Evolutionary conservation across 2,113 vertebrate species (phyloP), one percentile per base, ranked within the genome.

Genomic region (Cromileptes altivelis): DNA sequence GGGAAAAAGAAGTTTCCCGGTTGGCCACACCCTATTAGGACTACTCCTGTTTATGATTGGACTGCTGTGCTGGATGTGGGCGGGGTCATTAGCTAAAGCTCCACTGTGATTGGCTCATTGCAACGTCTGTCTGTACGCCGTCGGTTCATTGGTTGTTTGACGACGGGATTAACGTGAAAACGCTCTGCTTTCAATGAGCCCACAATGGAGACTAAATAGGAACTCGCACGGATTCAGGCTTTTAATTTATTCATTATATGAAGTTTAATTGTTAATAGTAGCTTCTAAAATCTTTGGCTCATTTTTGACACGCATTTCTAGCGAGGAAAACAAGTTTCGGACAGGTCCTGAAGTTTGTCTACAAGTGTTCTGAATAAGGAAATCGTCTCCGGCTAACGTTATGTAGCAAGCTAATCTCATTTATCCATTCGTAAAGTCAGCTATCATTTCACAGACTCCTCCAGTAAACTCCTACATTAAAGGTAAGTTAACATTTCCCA

Each of bases 341-440:
- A 19, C 67, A 13, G 5, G 56, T 3, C 11, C 9, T 55, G 11
- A 77, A 82, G 74, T 68, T 62, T 70, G 56, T 72, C 58, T 53
- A 23, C 52, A 73, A 88, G 65, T 73, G 75, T 80, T 80, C 75
- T 73, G 52, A 90, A 90, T 77, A 70, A 88, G 85, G 84, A 90
- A 87, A 82, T 77, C 42, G 71, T 67, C 37, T 68, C 7, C 2
- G 75, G 90, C 87, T 94, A 94, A 88, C 87, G 91, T 80, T 78
- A 92, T 92, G 89, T 85, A 90, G 93, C 89, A 76, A 85, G 92
- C 90, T 92, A 91, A 92, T 91, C 85, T 87, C 81, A 81, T 67
- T 86, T 85, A 81, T 85, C 73, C 75, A 69, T n/a, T 72, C 42
- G 47, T 69, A 23, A 83, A 70, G 7, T 81, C 57, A 17, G 14